phyloP scores from a whole-genome alignment of 2,113 vertebrate genomes.

The Girardinichthys multiradiatus region DNA sequence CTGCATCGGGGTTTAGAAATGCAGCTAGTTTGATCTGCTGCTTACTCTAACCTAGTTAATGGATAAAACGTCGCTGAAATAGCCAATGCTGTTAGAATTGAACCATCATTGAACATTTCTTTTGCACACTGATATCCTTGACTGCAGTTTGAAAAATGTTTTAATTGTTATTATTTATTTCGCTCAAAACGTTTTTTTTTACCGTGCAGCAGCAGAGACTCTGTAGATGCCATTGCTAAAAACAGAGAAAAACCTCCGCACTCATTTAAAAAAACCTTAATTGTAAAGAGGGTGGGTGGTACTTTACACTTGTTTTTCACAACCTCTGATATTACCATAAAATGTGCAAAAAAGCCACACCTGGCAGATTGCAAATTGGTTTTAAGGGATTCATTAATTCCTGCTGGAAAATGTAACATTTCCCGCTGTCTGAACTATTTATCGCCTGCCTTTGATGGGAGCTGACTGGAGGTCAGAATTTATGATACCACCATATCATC shows the following conservation, averaged over 20 bases:
- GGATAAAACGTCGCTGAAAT: too few relatives aligned
- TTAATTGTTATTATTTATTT: neutral
- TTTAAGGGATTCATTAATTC: constrained; percentile 21
- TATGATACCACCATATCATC: constrained; percentile 9
- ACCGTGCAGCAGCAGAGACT: neutral
- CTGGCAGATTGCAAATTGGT: constrained; percentile 8
- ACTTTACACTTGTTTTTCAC: constrained; percentile 6
- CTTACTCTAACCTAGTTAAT: too few relatives aligned
- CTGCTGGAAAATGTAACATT: constrained; percentile 12
- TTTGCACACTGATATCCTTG: neutral
- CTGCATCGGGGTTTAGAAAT: too few relatives aligned
- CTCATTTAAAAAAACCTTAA: neutral
- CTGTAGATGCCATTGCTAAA: neutral
- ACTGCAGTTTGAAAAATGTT: neutral
- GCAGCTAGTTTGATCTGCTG: too few relatives aligned
- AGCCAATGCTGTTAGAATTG: neutral
- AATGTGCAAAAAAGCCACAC: constrained; percentile 18
- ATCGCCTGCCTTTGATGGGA: constrained; percentile 36
- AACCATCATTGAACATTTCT: neutral
- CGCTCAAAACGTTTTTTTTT: neutral
- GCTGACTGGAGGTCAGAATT: constrained; percentile 42
- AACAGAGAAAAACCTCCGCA: neutral
- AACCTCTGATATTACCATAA: constrained; percentile 9
- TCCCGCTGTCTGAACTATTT: constrained; percentile 6
- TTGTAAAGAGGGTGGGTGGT: constrained; percentile 5